Evolutionary conservation across 2,113 vertebrate genomes (phyloP).

Genomic region (Aegotheles bennettii): DNA sequence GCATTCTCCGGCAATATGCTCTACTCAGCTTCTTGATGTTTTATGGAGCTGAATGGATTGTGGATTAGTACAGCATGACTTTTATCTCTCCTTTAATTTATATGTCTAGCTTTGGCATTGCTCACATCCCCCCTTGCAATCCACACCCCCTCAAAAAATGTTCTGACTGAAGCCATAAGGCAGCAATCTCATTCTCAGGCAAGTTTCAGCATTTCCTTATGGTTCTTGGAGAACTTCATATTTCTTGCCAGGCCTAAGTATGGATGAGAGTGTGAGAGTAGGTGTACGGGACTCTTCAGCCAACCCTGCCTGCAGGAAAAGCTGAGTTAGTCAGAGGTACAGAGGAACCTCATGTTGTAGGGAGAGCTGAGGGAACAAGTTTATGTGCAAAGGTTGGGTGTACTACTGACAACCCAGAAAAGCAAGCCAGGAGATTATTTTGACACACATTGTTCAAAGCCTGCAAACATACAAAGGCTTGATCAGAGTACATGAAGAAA

Average conservation of each 20-base stretch:
- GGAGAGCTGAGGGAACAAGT: not conserved
- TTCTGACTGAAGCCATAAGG: slow-evolving; percentile 67
- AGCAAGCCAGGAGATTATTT: not conserved
- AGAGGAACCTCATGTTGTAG: not conserved
- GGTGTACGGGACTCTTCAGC: slow-evolving; percentile 41
- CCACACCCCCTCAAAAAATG: slow-evolving; percentile 50
- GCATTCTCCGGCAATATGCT: not conserved
- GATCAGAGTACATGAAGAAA: not conserved
- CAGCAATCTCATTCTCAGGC: slow-evolving; percentile 42
- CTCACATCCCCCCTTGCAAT: not conserved
- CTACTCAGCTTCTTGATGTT: not conserved
- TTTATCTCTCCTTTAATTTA: slow-evolving; percentile 24
- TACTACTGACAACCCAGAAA: not conserved
- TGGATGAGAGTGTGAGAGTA: slow-evolving; percentile 41
- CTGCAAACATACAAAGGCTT: not conserved
- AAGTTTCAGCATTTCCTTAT: slow-evolving; percentile 49
- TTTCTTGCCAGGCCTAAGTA: slow-evolving; percentile 57
- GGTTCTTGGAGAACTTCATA: slow-evolving; percentile 30
- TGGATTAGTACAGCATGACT: slow-evolving; percentile 23
- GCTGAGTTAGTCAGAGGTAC: slow-evolving; percentile 34
- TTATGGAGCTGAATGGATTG: slow-evolving; percentile 8
- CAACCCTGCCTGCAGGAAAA: slow-evolving; percentile 8
- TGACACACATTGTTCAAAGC: not conserved
- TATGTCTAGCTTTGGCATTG: slow-evolving; percentile 1
- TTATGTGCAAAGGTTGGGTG: not conserved